Evolutionary conservation across 2,888 invertebrate genomes (phyloP).

Genomic region (Drosophila diplacantha): DNA sequence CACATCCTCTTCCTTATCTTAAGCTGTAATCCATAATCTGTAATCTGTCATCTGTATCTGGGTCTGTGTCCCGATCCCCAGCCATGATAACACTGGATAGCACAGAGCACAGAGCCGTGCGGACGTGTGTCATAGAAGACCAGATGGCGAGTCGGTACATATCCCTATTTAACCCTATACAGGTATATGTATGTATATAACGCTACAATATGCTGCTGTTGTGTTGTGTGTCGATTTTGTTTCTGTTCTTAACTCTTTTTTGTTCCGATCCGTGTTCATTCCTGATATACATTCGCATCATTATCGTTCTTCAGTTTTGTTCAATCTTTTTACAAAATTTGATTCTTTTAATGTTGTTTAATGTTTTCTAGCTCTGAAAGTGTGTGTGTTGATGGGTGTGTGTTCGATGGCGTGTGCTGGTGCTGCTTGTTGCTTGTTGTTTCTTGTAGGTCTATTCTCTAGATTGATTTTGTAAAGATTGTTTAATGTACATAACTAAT

Average conservation of each 20-base stretch:
- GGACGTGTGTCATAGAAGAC: slow-evolving; percentile 7
- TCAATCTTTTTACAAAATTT: slow-evolving; percentile 34
- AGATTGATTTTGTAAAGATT: slow-evolving; percentile 28
- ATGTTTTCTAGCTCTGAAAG: slow-evolving; percentile 12
- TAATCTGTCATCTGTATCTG: slow-evolving; percentile 1
- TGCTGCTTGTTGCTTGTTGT: slow-evolving; percentile 17
- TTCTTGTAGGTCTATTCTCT: slow-evolving; percentile 22
- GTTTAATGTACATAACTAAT: slow-evolving; percentile 43
- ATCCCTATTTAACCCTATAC: slow-evolving; percentile 16
- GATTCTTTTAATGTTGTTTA: slow-evolving; percentile 9
- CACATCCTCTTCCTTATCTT: slow-evolving; percentile 19
- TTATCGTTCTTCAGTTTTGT: not conserved
- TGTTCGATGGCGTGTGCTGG: slow-evolving; percentile 17
- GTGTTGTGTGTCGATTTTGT: slow-evolving; percentile 17
- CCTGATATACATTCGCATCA: slow-evolving; percentile 16
- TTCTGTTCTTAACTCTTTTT: slow-evolving; percentile 5
- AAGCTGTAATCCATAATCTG: slow-evolving; percentile 13
- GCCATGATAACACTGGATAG: slow-evolving; percentile 12
- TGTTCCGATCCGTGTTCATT: slow-evolving; percentile 31
- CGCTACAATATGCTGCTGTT: slow-evolving; percentile 40
- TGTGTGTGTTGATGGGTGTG: slow-evolving; percentile 4
- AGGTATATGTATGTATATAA: slow-evolving; percentile 27
- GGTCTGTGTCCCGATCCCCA: slow-evolving; percentile 2
- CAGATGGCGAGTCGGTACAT: slow-evolving; percentile 8
- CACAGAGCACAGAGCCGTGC: not conserved